Evolutionary conservation across 30 jellyfish, hydroid and myxozoan genomes (phyloP).

Genomic region (Pseudorhiza aurosa): DNA sequence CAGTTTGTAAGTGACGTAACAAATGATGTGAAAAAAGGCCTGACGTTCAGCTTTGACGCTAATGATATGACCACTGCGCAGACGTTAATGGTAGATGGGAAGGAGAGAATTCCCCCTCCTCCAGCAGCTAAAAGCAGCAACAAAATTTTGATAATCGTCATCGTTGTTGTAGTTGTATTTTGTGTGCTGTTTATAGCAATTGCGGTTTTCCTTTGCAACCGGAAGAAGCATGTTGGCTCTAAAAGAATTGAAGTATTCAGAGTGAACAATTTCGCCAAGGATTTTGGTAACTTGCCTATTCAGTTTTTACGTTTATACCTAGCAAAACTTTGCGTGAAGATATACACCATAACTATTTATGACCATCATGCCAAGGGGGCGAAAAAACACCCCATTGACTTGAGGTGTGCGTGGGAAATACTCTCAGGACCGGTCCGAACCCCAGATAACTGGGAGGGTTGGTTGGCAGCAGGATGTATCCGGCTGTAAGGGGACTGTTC

Average conservation of each 20-base stretch:
- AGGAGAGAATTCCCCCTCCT: constrained; percentile 62
- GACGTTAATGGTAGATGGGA: constrained; percentile 73
- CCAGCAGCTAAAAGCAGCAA: constrained; percentile 23
- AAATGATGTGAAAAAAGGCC: constrained; percentile 61
- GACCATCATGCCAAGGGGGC: no score
- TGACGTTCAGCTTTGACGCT: constrained; percentile 47
- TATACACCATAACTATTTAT: no score
- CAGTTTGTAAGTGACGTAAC: constrained; percentile 27
- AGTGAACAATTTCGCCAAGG: no score
- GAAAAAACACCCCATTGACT: no score
- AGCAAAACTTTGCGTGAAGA: no score
- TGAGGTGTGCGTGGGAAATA: no score
- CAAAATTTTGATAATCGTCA: constrained; percentile 22
- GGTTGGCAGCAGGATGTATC: no score
- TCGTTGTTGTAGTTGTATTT: constrained; percentile 59
- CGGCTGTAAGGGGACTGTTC: no score
- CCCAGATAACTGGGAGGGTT: no score
- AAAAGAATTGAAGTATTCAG: constrained; percentile 3
- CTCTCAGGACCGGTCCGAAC: no score
- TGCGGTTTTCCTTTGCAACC: constrained; percentile 18
- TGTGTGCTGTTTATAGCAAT: constrained; percentile 50
- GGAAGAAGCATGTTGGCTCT: constrained; percentile 16
- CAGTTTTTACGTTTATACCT: no score
- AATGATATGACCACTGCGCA: constrained; percentile 52
- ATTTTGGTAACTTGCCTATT: background rate